Evolutionary conservation across 2,888 invertebrate species (phyloP), one percentile per base, ranked within the genome.

Genomic region (Ceramica pisi): DNA sequence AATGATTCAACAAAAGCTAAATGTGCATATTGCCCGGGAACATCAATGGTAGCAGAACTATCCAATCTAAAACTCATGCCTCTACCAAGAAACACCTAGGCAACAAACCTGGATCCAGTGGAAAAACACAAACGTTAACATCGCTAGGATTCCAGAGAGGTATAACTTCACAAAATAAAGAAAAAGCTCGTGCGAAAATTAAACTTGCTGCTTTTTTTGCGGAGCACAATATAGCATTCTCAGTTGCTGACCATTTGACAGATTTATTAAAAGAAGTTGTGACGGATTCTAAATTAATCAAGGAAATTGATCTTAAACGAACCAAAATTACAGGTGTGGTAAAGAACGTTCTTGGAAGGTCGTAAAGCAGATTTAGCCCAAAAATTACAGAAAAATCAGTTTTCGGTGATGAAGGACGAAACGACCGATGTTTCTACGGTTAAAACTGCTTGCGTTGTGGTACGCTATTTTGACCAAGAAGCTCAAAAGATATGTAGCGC

Each of bases 381-480:
- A 46, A 61, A 46, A 26, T n/a, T 60, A 61, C 44, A 60, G 19
- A 60, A 60, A 16, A n/a, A 60, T 0, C 12, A 60, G 26, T 46
- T 61, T 61, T 46, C 60, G 46, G 60, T 61, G 46, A 61, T 61
- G 60, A 60, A 41, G 23, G 23, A 44, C 59, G 59, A 60, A 41
- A 44, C 10, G 59, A 59, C 59, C 38, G 10, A 50, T 10, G 10
- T 21, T 55, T 31, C 19, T 55, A n/a, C n/a, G n/a, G n/a, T n/a
- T n/a, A n/a, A n/a, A n/a, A n/a, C n/a, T n/a, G n/a, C n/a, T n/a
- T n/a, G 12, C 44, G 8, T 10, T 12, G 12, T 38, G 38, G 38
- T 38, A 38, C 38, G 38, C 38, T 38, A 38, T 38, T 38, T 38
- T 8, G 38, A 38, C 8, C 38, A 38, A 38, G 38, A 38, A 38